Base-by-base conservation (phyloP, 2,113 vertebrate genomes). In the Plectropomus leopardus region DNA sequence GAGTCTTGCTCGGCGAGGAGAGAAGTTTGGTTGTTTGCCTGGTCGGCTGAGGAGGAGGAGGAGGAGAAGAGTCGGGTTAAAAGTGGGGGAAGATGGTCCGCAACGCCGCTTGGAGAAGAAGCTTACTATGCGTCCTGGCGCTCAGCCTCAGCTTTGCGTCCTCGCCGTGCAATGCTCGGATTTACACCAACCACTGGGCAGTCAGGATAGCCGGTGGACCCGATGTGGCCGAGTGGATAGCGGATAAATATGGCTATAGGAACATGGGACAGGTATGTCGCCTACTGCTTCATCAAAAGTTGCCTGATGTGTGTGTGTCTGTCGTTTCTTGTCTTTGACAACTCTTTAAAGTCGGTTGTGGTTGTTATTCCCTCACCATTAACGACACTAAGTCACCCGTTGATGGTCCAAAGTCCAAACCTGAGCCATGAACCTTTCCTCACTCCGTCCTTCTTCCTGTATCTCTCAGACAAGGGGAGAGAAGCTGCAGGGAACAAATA, bases 121-220 rank as follows among this genome's bases (percentile, higher is more conserved):
- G 96, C 95, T 94, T 92, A 92, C 89, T 97, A 83, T 97, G 96
- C 90, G 90, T 95, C 91, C 93, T 98, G 88, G 95, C 93, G 86
- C 94, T 97, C 86, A 93, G 95, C 88, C 94, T 97, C 68, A 94
- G 96, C 88, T 96, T 96, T 85, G 92, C 96, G 90, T 93, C 95
- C 77, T 94, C 96, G 45, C 95, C 95, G 93, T 97, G 96, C 94
- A 90, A 94, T 87, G 95, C 97, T 94, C 96, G 96, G 90, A 95
- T 97, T 87, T 99, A 98, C 96, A 99, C 97, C 93, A 99, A 99
- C 97, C 98, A 99, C 95, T 99, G 98, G 98, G 98, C 98, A 78
- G 96, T 99, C 87, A 94, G 97, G 93, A 98, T 99, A 92, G 64
- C 93, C 55, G 97, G 98, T 71, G 98, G 97, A 84, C 81, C 95